Percentiles rank a stretch among this genome's conserved stretches.
These are phyloP conservation scores for Notothenia rossii DNA, from an alignment of 2,113 vertebrate species.

Conservation along the genomic window DNA sequence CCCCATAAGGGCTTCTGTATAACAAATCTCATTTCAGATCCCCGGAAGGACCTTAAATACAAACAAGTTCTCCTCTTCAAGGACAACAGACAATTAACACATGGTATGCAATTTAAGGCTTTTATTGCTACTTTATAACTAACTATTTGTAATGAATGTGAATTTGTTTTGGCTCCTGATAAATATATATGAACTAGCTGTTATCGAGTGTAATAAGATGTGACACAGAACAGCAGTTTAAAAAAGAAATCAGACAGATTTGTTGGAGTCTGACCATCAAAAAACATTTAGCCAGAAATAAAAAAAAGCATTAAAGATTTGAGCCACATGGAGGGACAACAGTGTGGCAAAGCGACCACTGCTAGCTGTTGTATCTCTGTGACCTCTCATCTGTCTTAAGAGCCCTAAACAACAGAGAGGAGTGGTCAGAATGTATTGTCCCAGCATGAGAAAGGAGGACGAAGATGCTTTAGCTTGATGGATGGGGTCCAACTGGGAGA, in stretches of 20 bases:
- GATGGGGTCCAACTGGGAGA: constrained; percentile 75
- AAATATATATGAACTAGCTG: neutral
- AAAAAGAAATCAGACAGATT: neutral
- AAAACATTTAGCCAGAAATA: neutral
- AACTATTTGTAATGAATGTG: neutral
- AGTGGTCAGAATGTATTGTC: constrained; percentile 75
- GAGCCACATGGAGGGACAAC: constrained; percentile 5
- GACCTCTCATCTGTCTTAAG: constrained; percentile 71
- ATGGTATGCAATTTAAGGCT: neutral
- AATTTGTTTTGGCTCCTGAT: neutral
- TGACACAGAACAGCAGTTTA: neutral
- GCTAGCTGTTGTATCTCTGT: constrained; percentile 36
- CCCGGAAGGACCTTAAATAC: constrained; percentile 18
- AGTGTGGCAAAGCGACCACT: constrained; percentile 33
- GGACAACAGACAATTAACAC: constrained; percentile 14
- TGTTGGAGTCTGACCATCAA: neutral
- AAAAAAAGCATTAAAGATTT: constrained; percentile 12
- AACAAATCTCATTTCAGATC: constrained; percentile 46
- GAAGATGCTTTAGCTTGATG: constrained; percentile 69
- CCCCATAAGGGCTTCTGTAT: constrained; percentile 24
- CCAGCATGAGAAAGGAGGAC: constrained; percentile 70
- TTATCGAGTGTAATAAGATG: neutral
- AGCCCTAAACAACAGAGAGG: constrained; percentile 69
- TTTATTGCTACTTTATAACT: neutral
- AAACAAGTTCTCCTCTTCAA: constrained; percentile 18